Evolutionary conservation across 2,888 invertebrate genomes (phyloP).

Genomic region (Trachelus tabidus): DNA sequence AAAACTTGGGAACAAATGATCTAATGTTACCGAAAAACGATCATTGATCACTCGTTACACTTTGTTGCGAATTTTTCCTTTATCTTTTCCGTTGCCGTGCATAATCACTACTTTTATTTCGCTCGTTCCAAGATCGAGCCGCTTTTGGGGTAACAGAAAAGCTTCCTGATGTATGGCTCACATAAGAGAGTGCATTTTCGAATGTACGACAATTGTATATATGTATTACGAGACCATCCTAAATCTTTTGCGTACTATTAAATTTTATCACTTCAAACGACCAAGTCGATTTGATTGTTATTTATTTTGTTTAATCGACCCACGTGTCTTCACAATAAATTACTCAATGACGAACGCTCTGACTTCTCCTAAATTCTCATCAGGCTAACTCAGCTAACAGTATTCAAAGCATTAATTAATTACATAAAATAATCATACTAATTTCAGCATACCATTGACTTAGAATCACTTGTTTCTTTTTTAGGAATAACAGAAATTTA

Average conservation of each 20-base stretch:
- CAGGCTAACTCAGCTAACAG: conserved; percentile 7
- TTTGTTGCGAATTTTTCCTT: background rate
- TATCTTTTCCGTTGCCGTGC: background rate
- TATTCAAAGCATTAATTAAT: conserved; percentile 18
- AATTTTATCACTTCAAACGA: background rate
- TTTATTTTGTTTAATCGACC: background rate
- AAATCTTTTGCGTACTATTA: background rate
- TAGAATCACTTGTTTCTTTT: background rate
- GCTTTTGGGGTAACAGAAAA: background rate
- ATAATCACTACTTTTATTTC: background rate
- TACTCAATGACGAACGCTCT: background rate
- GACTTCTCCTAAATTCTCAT: background rate
- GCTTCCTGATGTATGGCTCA: background rate
- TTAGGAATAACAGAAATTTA: background rate
- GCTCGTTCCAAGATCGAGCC: background rate
- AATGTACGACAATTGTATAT: background rate
- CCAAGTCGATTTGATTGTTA: background rate
- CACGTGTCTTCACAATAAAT: background rate
- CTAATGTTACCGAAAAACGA: background rate
- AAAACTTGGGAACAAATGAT: conserved; percentile 43
- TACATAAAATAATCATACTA: background rate
- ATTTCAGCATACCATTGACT: background rate
- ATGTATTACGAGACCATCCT: background rate
- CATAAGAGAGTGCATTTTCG: background rate
- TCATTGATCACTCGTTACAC: background rate